Conservation (phyloP, 2,888 invertebrate species). For the Epinotia ramella region DNA sequence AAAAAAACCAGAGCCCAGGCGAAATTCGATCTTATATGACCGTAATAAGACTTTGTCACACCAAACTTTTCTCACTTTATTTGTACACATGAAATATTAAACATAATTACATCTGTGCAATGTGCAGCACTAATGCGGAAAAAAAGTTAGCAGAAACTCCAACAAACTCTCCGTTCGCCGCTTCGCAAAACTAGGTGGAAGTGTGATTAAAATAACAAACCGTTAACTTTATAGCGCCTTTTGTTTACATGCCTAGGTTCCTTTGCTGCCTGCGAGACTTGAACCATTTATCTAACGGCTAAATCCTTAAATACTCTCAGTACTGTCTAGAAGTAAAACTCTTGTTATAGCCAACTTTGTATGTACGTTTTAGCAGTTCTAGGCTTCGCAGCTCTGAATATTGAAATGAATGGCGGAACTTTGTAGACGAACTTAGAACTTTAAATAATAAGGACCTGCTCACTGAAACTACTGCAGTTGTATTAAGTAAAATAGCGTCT, state of each 20-base stretch:
- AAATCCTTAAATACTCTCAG: constrained; percentile 53
- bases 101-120: neutral
- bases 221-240: constrained; percentile 30
- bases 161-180: constrained; percentile 7
- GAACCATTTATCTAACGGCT: constrained; percentile 43
- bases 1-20: too few relatives aligned
- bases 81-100: too few relatives aligned
- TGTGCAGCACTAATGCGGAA: constrained; percentile 1
- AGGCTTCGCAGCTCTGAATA: constrained; percentile 67
- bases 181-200: constrained; percentile 17
- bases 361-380: constrained; percentile 54
- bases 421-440: constrained; percentile 67
- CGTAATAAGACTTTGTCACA: too few relatives aligned
- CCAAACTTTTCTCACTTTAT: neutral
- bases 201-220: constrained; percentile 32
- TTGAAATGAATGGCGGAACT: constrained; percentile 76
- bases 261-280: constrained; percentile 29
- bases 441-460: constrained; percentile 70
- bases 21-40: too few relatives aligned
- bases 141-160: constrained; percentile 2
- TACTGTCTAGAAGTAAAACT: constrained; percentile 56
- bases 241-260: constrained; percentile 32
- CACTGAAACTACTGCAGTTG: constrained; percentile 65
- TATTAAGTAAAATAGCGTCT: constrained; percentile 67
- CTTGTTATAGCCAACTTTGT: constrained; percentile 60